Evolutionary conservation across 2,888 invertebrate genomes (phyloP).

Genomic region (Lymantria monacha): DNA sequence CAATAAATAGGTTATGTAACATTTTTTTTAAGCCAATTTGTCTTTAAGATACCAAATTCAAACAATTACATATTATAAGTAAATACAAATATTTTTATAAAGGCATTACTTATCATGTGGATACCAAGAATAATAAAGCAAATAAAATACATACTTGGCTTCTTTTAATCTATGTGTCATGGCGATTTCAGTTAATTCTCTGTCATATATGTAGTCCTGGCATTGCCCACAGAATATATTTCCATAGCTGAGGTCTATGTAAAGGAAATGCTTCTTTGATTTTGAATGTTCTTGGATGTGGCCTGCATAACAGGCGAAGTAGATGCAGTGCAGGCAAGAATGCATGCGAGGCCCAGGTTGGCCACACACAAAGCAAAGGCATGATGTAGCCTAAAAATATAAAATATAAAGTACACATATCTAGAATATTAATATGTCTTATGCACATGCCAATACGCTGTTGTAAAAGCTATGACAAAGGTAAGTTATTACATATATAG

Average conservation of each 20-base stretch:
- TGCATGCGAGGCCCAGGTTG: conserved; percentile 90
- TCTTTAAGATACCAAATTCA: too few species aligned
- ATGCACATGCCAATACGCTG: too few species aligned
- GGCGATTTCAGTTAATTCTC: conserved; percentile 84
- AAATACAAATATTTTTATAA: background rate
- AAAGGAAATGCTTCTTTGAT: conserved; percentile 90
- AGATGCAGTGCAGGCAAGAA: conserved; percentile 95
- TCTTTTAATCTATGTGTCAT: conserved; percentile 78
- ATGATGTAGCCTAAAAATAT: conserved; percentile 86
- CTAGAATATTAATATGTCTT: background rate
- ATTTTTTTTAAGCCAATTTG: too few species aligned
- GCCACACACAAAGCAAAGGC: conserved; percentile 92
- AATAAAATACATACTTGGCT: conserved; percentile 70
- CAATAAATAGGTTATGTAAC: too few species aligned
- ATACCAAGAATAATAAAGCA: background rate
- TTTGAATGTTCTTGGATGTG: conserved; percentile 95
- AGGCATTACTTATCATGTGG: background rate
- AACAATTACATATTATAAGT: too few species aligned
- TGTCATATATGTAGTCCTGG: conserved; percentile 95
- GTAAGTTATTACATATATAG: too few species aligned
- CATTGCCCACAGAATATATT: conserved; percentile 95
- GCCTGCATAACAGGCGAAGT: conserved; percentile 93
- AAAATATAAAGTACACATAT: background rate
- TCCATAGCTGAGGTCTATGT: conserved; percentile 94
- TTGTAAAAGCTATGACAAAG: too few species aligned